Evolutionary conservation across 1,140 invertebrate species (phyloP).

Genomic region (Anastatus disparis): DNA sequence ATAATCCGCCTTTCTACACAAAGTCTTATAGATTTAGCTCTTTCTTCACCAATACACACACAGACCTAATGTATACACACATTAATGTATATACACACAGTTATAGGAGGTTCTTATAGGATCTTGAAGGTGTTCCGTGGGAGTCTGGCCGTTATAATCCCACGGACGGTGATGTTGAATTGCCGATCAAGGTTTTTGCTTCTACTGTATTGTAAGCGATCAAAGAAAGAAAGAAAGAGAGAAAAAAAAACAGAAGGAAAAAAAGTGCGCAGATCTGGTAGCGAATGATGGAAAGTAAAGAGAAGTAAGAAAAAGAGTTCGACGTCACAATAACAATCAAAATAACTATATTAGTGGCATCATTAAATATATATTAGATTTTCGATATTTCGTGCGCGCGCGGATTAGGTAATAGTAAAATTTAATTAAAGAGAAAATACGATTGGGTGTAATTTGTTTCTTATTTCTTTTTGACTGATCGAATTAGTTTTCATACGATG

Average conservation of each 20-base stretch:
- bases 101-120: not conserved
- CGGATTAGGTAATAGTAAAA: not conserved
- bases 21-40: not conserved
- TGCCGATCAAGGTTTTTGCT: constrained; percentile 32
- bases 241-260: not conserved
- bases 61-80: too few relatives aligned
- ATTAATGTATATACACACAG: too few relatives aligned
- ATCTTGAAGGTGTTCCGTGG: constrained; percentile 16
- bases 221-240: not conserved
- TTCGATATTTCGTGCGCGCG: not conserved
- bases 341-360: not conserved
- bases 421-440: constrained; percentile 23
- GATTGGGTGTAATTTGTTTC: too few relatives aligned
- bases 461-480: too few relatives aligned
- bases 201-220: too few relatives aligned
- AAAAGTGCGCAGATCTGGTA: too few relatives aligned
- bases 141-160: constrained; percentile 11
- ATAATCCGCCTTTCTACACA: constrained; percentile 2
- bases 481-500: too few relatives aligned
- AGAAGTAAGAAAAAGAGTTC: too few relatives aligned
- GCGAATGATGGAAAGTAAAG: too few relatives aligned
- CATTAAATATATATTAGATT: not conserved
- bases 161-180: constrained; percentile 14
- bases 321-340: constrained; percentile 20
- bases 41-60: not conserved